Percentiles rank a stretch among this genome's conserved stretches.
phyloP scores from a whole-genome alignment of 2,797 vertebrate genomes.

The Pogonophryne albipinna region DNA sequence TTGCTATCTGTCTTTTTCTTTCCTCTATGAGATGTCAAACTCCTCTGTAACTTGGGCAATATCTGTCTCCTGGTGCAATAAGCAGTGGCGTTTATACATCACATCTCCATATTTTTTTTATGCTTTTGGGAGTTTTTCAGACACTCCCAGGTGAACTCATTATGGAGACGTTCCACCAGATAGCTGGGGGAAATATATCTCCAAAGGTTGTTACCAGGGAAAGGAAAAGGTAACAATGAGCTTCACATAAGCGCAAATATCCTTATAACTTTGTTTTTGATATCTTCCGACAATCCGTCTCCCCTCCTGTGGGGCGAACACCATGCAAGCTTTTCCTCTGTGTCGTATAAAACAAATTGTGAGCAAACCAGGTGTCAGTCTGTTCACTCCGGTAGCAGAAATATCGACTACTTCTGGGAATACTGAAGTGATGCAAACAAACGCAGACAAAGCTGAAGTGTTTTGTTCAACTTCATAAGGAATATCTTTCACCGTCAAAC shows the following conservation, averaged over 20 bases:
- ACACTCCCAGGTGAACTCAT: slow-evolving; percentile 69
- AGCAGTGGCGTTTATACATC: slow-evolving; percentile 15
- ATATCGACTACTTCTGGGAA: too few relatives aligned
- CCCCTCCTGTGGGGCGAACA: slow-evolving; percentile 35
- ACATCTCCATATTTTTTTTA: not conserved
- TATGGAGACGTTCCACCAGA: slow-evolving; percentile 53
- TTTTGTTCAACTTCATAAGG: slow-evolving; percentile 6
- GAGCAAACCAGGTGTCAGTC: slow-evolving; percentile 29
- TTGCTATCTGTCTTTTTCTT: slow-evolving; percentile 27
- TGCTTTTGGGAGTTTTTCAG: slow-evolving; percentile 46
- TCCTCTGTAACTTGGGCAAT: slow-evolving; percentile 39
- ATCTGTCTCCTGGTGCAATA: slow-evolving; percentile 32
- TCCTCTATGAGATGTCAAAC: slow-evolving; percentile 48
- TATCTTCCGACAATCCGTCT: slow-evolving; percentile 50
- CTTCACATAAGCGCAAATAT: slow-evolving; percentile 48
- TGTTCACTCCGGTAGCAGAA: not conserved
- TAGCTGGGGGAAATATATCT: slow-evolving; percentile 49
- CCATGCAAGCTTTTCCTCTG: slow-evolving; percentile 7
- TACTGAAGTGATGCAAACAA: slow-evolving; percentile 20
- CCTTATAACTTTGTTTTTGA: slow-evolving; percentile 38
- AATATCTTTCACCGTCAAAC: not conserved
- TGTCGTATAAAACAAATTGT: slow-evolving; percentile 52
- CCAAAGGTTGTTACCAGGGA: slow-evolving; percentile 38
- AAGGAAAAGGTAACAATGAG: slow-evolving; percentile 47
- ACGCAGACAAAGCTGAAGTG: slow-evolving; percentile 19